Evolutionary conservation across 2,797 vertebrate genomes (phyloP).

Genomic region (Sebastes umbrosus): DNA sequence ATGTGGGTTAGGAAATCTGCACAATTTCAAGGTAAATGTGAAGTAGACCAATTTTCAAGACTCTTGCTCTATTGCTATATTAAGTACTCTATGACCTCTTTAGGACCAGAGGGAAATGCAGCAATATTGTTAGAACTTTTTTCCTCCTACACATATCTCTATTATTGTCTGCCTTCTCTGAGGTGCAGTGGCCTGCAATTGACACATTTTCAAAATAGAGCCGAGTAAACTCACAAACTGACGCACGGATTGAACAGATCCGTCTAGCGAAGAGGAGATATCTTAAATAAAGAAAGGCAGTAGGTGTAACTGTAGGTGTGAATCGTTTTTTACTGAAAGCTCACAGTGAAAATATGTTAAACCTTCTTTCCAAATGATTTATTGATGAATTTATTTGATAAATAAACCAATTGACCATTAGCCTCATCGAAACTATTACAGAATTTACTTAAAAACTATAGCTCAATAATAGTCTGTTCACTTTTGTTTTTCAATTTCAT

Average conservation of each 20-base stretch:
- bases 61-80: background rate
- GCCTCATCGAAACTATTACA: constrained; percentile 6
- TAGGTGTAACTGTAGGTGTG: background rate
- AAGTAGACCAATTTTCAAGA: background rate
- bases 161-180: background rate
- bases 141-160: background rate
- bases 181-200: background rate
- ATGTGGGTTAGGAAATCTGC: background rate
- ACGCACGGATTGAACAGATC: background rate
- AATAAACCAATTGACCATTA: background rate
- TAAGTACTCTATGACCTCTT: background rate
- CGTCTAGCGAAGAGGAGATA: background rate
- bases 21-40: background rate
- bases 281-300: background rate
- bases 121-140: background rate
- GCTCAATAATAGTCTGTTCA: constrained; percentile 41
- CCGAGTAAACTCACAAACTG: background rate
- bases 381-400: background rate
- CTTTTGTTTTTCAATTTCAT: constrained; percentile 75
- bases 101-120: background rate
- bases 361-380: background rate
- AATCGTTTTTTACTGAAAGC: background rate
- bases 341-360: background rate
- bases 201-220: background rate
- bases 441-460: constrained; percentile 32